These are phyloP conservation scores for Pheosia gnoma DNA, from an alignment of 2,888 invertebrate genomes.

Conservation along the genomic window DNA sequence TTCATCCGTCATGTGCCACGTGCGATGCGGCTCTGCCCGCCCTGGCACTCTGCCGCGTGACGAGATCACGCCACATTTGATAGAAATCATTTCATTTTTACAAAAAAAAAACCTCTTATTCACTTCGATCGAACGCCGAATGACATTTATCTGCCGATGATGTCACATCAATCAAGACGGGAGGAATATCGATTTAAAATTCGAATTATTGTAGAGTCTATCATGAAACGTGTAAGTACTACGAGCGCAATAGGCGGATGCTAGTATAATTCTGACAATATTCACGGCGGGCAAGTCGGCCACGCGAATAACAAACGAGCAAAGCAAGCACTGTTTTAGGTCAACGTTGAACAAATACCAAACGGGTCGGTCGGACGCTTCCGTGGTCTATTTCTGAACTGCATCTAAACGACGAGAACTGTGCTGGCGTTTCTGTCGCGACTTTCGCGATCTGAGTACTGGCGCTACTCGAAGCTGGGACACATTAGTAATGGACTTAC, in stretches of 20 bases:
- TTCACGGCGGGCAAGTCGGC: slow-evolving; percentile 60
- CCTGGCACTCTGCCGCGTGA: slow-evolving; percentile 78
- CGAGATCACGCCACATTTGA: slow-evolving; percentile 61
- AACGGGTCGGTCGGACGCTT: slow-evolving; percentile 82
- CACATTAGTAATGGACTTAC: background rate
- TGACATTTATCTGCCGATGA: slow-evolving; percentile 12
- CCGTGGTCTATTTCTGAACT: slow-evolving; percentile 82
- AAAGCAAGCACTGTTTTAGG: slow-evolving; percentile 83
- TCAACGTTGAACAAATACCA: slow-evolving; percentile 84
- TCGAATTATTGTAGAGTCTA: slow-evolving; percentile 23
- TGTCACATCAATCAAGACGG: slow-evolving; percentile 4
- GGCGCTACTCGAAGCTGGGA: slow-evolving; percentile 13
- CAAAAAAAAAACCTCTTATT: slow-evolving; percentile 38
- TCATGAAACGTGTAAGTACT: slow-evolving; percentile 22
- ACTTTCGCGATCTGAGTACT: slow-evolving; percentile 62
- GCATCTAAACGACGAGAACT: slow-evolving; percentile 73
- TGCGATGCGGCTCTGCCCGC: slow-evolving; percentile 57
- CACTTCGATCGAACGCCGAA: slow-evolving; percentile 23
- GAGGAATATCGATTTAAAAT: slow-evolving; percentile 14
- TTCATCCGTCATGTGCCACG: slow-evolving; percentile 76
- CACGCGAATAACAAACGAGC: slow-evolving; percentile 81
- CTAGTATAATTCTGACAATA: slow-evolving; percentile 48
- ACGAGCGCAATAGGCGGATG: slow-evolving; percentile 34
- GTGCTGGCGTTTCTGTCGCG: slow-evolving; percentile 58
- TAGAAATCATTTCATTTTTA: slow-evolving; percentile 47